Base-by-base conservation (phyloP, 2,113 vertebrate species). In the Cyprinodon brontotheroides region DNA sequence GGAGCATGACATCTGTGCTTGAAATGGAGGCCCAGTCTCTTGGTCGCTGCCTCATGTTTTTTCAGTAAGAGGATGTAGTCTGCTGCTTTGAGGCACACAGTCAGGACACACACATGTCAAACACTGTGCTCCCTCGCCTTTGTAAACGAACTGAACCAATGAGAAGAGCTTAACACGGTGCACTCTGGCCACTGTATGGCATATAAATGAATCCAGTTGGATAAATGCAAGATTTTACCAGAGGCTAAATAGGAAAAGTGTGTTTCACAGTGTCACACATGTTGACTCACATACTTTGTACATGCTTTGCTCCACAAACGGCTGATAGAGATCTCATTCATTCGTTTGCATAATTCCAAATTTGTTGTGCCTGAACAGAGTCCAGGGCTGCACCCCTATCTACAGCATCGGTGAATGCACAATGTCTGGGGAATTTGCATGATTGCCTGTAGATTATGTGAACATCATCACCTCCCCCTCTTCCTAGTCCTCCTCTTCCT, bases 361-460 rank as follows among this genome's bases (percentile, higher is more conserved):
- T 92, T 79, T 87, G 84, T 84, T 89, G 78, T 84, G 81, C 78
- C 77, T 80, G 83, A 89, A 82, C 65, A 81, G 70, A 75, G 82
- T 41, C 76, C 57, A 13, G 65, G 75, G 75, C 86, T 81, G 82
- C 83, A 78, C 72, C 77, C 74, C 68, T 75, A 81, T 89, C 76
- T 66, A 22, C 89, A 83, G 77, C 84, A 62, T 81, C 85, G 75
- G 84, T 37, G 80, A 80, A 84, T 77, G 74, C 74, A 75, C 86
- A 36, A 60, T 66, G 70, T 82, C 88, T 81, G 74, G 73, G 74
- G 81, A 85, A 92, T 92, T 92, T 93, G 90, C 92, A 92, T 93
- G 92, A 94, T 92, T 93, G 91, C 90, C 92, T 86, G 90, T 93
- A 90, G 90, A 92, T 94, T 93, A 93, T 92, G 89, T 88, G 81